phyloP scores from a whole-genome alignment of 2,113 vertebrate species.

The Choloepus hoffmanni region DNA sequence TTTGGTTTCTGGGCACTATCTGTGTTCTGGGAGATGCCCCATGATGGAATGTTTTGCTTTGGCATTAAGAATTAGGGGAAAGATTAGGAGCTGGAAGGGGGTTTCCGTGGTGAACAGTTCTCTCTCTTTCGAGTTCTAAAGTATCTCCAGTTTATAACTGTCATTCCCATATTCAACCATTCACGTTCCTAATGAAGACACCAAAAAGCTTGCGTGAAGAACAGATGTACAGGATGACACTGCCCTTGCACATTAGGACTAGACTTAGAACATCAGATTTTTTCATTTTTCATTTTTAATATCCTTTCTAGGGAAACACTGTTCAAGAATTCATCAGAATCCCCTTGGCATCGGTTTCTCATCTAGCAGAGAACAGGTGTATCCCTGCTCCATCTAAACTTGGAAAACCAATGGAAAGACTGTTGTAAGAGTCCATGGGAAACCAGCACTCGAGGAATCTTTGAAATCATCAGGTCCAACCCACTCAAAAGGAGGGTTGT shows the following conservation, averaged over 20 bases:
- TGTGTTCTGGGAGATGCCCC: background rate
- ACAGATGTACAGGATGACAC: background rate
- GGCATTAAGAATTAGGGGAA: background rate
- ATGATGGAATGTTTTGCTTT: background rate
- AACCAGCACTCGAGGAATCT: background rate
- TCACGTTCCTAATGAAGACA: background rate
- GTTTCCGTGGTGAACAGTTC: background rate
- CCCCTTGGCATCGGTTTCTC: background rate
- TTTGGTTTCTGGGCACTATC: background rate
- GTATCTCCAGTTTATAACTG: background rate
- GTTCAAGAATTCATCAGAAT: slow-evolving; percentile 38
- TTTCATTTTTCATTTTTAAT: background rate
- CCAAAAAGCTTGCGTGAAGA: background rate
- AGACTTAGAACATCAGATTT: background rate
- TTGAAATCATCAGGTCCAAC: background rate
- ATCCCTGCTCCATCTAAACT: slow-evolving; percentile 17
- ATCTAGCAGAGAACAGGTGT: slow-evolving; percentile 36
- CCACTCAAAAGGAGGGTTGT: background rate
- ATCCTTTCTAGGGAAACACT: background rate
- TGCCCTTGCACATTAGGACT: background rate
- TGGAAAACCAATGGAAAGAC: slow-evolving; percentile 28
- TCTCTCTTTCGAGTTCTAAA: background rate
- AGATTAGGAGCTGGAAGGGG: background rate
- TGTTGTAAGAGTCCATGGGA: background rate
- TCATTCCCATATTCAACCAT: background rate